These are phyloP conservation scores for Schizaphis graminum DNA, from an alignment of 2,888 invertebrate genomes.

Conservation along the genomic window DNA sequence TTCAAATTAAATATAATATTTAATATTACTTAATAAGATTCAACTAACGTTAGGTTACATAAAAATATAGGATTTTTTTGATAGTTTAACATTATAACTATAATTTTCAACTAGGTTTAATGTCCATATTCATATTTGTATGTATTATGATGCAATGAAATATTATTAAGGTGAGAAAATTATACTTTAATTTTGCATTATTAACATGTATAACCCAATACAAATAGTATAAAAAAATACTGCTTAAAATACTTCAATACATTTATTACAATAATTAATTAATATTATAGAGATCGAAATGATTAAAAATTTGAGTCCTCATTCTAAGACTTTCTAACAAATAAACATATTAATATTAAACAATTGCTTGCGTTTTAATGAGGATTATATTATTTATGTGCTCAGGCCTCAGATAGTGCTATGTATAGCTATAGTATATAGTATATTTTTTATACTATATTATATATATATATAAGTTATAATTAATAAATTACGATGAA, in stretches of 20 bases:
- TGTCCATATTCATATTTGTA: not conserved
- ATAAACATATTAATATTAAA: not conserved
- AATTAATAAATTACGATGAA: not conserved
- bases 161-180: slow-evolving; percentile 4
- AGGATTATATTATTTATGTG: not conserved
- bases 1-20: not conserved
- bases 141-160: not conserved
- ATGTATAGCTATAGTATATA: not conserved
- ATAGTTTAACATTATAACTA: not conserved
- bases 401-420: not conserved
- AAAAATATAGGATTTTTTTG: not conserved
- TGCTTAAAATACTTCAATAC: slow-evolving; percentile 15
- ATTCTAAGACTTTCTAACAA: not conserved
- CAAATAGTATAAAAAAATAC: not conserved
- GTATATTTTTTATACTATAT: no score
- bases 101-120: not conserved
- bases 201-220: slow-evolving; percentile 9
- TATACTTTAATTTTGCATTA: not conserved
- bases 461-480: not conserved
- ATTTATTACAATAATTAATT: not conserved
- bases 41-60: not conserved
- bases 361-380: not conserved
- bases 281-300: slow-evolving; percentile 13
- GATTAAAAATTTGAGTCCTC: not conserved
- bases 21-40: not conserved